Conservation (phyloP, 2,113 vertebrate species). For the Hoplias malabaricus region DNA sequence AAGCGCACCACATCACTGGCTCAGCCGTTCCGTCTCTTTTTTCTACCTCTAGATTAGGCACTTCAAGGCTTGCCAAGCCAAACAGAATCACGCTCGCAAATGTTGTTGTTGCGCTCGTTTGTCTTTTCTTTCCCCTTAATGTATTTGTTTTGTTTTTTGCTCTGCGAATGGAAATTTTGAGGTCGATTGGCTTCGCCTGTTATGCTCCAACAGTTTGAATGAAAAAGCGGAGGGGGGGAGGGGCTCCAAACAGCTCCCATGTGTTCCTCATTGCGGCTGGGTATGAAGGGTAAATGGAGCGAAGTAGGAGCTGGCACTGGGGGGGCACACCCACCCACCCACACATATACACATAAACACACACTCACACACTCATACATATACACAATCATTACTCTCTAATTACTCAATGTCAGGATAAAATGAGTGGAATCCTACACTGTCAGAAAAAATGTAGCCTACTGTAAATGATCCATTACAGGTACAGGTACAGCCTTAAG, state of each 20-base stretch:
- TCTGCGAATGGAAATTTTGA: conserved; percentile 77
- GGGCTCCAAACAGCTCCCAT: conserved; percentile 65
- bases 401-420: neutral
- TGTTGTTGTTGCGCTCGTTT: conserved; percentile 56
- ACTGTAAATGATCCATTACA: too few relatives aligned
- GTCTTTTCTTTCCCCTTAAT: conserved; percentile 60
- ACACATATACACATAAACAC: conserved; percentile 40
- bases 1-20: conserved; percentile 56
- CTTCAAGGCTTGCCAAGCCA: conserved; percentile 72
- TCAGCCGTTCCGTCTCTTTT: conserved; percentile 22
- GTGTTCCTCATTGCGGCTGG: conserved; percentile 71
- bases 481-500: too few relatives aligned
- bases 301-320: conserved; percentile 57
- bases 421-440: neutral
- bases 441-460: too few relatives aligned
- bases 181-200: conserved; percentile 69
- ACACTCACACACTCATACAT: conserved; percentile 37
- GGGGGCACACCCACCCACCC: conserved; percentile 25
- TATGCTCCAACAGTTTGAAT: conserved; percentile 67
- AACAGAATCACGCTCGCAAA: conserved; percentile 69
- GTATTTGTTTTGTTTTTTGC: conserved; percentile 69
- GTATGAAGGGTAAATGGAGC: conserved; percentile 73
- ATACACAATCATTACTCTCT: conserved; percentile 28
- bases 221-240: conserved; percentile 43
- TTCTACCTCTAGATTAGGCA: conserved; percentile 58